phyloP scores from a whole-genome alignment of 2,113 vertebrate species.

The Menidia beryllina region DNA sequence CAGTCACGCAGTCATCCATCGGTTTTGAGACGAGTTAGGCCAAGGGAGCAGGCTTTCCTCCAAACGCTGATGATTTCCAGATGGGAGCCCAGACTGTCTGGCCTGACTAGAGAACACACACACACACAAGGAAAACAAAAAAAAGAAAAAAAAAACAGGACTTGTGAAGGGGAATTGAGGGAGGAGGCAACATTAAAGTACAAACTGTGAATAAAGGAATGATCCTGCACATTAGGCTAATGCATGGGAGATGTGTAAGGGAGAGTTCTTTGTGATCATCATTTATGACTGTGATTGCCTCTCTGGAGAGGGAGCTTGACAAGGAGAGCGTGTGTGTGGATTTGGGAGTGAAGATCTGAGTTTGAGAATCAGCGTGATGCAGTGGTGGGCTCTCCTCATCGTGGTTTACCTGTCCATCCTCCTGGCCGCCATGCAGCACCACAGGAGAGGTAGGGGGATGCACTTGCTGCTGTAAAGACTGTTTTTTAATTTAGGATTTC shows the following conservation, averaged over 20 bases:
- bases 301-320: constrained; percentile 1
- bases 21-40: constrained; percentile 46
- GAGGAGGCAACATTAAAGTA: constrained; percentile 32
- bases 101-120: constrained; percentile 35
- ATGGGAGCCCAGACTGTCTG: constrained; percentile 64
- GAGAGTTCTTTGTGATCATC: neutral
- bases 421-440: constrained; percentile 61
- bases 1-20: constrained; percentile 42
- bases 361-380: constrained; percentile 43
- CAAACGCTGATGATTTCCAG: constrained; percentile 75
- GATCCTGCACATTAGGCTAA: constrained; percentile 9
- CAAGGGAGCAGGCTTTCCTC: constrained; percentile 46
- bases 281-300: neutral
- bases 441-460: constrained; percentile 73
- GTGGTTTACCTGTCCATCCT: constrained; percentile 57
- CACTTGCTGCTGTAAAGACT: neutral
- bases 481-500: too few relatives aligned
- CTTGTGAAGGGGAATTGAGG: constrained; percentile 25
- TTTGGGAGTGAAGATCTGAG: constrained; percentile 12
- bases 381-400: constrained; percentile 44
- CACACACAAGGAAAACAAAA: neutral
- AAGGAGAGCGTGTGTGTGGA: constrained; percentile 11
- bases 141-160: constrained; percentile 1
- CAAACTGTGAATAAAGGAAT: constrained; percentile 13
- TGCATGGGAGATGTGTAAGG: constrained; percentile 1